phyloP scores from a whole-genome alignment of 2,888 invertebrate species.

The Nephrotoma appendiculata region DNA sequence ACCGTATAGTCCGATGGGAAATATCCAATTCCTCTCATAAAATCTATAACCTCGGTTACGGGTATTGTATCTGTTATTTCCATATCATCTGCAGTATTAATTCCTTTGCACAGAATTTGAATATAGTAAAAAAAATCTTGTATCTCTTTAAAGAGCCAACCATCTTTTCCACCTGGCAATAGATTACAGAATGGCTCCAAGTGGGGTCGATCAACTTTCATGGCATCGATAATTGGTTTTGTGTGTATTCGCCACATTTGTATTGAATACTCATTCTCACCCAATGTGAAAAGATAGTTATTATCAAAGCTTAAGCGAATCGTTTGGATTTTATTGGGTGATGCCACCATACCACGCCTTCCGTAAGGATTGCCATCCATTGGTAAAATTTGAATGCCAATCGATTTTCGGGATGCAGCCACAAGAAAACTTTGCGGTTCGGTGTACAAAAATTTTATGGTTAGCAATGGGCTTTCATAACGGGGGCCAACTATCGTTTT shows the following conservation, averaged over 20 bases:
- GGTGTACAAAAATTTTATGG: not conserved
- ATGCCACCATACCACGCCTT: slow-evolving; percentile 44
- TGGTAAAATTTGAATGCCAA: slow-evolving; percentile 54
- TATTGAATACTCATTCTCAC: slow-evolving; percentile 1
- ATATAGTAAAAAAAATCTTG: slow-evolving; percentile 63
- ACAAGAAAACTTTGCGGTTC: slow-evolving; percentile 37
- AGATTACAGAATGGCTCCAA: slow-evolving; percentile 55
- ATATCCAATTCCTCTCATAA: slow-evolving; percentile 60
- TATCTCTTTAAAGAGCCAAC: slow-evolving; percentile 56
- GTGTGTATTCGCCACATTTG: slow-evolving; percentile 42
- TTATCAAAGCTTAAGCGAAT: not conserved
- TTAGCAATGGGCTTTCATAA: slow-evolving; percentile 41
- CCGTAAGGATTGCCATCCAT: slow-evolving; percentile 63
- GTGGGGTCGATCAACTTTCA: not conserved
- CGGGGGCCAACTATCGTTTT: slow-evolving; percentile 54
- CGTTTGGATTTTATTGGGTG: slow-evolving; percentile 32
- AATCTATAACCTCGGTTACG: slow-evolving; percentile 51
- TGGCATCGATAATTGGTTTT: slow-evolving; percentile 23
- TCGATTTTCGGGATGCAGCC: slow-evolving; percentile 43
- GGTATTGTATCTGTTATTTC: slow-evolving; percentile 44
- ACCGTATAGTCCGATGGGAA: slow-evolving; percentile 65
- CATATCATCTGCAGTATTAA: slow-evolving; percentile 46
- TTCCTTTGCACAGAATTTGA: slow-evolving; percentile 57
- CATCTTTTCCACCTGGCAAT: slow-evolving; percentile 52
- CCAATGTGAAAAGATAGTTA: not conserved